Conservation (phyloP, 1,140 invertebrate species). For the Ectropis grisescens region DNA sequence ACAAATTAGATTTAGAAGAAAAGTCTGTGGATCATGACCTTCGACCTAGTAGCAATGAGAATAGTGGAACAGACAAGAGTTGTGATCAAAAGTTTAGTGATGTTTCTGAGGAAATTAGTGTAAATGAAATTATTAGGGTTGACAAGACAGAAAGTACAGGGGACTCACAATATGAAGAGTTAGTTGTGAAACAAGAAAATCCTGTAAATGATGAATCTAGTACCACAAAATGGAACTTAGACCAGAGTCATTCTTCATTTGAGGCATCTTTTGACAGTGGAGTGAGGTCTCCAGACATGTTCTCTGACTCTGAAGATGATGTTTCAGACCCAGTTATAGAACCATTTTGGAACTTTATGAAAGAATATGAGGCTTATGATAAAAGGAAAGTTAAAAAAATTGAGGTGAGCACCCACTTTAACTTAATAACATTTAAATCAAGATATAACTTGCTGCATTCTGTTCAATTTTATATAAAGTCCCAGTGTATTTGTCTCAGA, state of each 20-base stretch:
- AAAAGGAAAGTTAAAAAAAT: conserved; percentile 52
- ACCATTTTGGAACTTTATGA: conserved; percentile 48
- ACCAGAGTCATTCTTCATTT: conserved; percentile 53
- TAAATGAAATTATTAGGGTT: conserved; percentile 17
- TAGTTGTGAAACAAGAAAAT: conserved; percentile 17
- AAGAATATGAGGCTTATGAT: conserved; percentile 52
- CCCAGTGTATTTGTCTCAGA: no score
- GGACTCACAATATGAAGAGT: conserved; percentile 37
- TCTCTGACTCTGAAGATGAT: conserved; percentile 66
- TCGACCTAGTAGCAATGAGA: background rate
- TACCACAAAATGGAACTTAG: conserved; percentile 40
- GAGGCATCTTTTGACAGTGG: conserved; percentile 63
- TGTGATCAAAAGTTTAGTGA: conserved; percentile 4
- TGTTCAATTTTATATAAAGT: no score
- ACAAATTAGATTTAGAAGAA: conserved; percentile 21
- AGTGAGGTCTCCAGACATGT: conserved; percentile 70
- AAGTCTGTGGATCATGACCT: conserved; percentile 8
- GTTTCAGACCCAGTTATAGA: conserved; percentile 17
- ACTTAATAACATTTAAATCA: no score
- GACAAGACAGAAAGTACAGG: conserved; percentile 30
- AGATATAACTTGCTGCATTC: no score
- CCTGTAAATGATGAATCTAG: conserved; percentile 22
- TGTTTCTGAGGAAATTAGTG: conserved; percentile 16
- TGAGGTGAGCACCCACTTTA: conserved; percentile 50
- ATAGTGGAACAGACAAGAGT: conserved; percentile 1